These are phyloP conservation scores for Brachyptera putata DNA, from an alignment of 2,888 invertebrate genomes.

Conservation along the genomic window DNA sequence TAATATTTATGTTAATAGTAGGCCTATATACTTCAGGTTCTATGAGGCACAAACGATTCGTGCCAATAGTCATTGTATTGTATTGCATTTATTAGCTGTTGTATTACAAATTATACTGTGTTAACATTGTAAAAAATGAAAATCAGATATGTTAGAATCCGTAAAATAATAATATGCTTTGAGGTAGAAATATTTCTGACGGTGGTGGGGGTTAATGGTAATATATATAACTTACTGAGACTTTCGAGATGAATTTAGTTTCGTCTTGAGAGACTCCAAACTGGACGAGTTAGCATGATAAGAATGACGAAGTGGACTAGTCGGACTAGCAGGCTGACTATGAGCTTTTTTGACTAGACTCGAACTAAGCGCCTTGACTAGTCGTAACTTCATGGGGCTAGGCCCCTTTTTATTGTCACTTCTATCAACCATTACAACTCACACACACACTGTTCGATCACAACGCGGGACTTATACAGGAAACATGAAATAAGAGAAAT, in stretches of 20 bases:
- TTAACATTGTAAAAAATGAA: too few species aligned
- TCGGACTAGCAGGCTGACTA: constrained; percentile 22
- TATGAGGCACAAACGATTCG: too few species aligned
- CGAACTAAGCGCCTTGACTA: neutral
- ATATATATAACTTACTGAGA: too few species aligned
- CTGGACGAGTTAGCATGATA: constrained; percentile 22
- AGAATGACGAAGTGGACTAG: constrained; percentile 22
- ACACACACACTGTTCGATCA: neutral
- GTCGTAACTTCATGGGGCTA: constrained; percentile 4
- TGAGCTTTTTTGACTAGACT: neutral
- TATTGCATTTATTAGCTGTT: too few species aligned
- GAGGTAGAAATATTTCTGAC: too few species aligned
- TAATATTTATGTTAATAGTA: too few species aligned
- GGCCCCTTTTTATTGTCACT: neutral
- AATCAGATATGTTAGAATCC: too few species aligned
- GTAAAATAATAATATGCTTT: too few species aligned
- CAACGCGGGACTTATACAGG: neutral
- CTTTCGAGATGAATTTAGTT: neutral
- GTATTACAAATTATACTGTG: too few species aligned
- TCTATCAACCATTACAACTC: neutral
- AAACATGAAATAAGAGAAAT: neutral
- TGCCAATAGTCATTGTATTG: too few species aligned
- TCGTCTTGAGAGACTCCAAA: constrained; percentile 22
- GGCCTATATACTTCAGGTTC: too few species aligned
- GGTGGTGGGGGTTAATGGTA: too few species aligned